Conservation (phyloP, 2,113 vertebrate genomes). For the Silurus glanis region DNA sequence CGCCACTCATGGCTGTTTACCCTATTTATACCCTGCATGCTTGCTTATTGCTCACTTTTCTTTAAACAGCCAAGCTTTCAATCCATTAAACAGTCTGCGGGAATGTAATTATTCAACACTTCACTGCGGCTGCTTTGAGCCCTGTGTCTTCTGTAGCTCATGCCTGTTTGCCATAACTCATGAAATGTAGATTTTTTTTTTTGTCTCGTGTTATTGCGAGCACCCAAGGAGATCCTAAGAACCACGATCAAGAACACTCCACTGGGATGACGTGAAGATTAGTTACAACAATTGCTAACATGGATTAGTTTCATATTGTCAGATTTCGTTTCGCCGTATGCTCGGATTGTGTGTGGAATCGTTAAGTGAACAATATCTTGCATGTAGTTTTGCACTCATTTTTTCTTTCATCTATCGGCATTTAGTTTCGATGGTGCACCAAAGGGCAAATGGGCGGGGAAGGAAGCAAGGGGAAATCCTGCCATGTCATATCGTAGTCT, state of each 20-base stretch:
- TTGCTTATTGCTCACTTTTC: conserved; percentile 69
- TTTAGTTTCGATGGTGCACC: not conserved
- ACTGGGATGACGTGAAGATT: conserved; percentile 16
- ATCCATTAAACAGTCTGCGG: conserved; percentile 69
- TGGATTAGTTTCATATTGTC: not conserved
- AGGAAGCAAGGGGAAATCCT: not conserved
- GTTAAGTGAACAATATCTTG: not conserved
- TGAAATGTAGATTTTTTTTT: conserved; percentile 73
- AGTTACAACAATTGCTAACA: not conserved
- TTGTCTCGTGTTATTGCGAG: conserved; percentile 45
- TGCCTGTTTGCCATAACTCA: conserved; percentile 66
- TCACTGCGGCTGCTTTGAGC: conserved; percentile 64
- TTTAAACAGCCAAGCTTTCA: conserved; percentile 70
- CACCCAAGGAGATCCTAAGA: not conserved
- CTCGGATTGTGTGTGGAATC: not conserved
- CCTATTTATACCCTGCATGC: conserved; percentile 70
- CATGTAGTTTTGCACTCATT: not conserved
- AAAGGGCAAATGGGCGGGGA: not conserved
- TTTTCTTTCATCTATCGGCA: not conserved
- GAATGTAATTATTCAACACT: conserved; percentile 71
- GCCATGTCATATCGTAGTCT: not conserved
- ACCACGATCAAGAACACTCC: not conserved
- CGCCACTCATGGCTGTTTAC: conserved; percentile 64
- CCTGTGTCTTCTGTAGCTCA: conserved; percentile 57
- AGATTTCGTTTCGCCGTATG: not conserved